phyloP scores from a whole-genome alignment of 2,113 vertebrate species.

The Entomyzon cyanotis region DNA sequence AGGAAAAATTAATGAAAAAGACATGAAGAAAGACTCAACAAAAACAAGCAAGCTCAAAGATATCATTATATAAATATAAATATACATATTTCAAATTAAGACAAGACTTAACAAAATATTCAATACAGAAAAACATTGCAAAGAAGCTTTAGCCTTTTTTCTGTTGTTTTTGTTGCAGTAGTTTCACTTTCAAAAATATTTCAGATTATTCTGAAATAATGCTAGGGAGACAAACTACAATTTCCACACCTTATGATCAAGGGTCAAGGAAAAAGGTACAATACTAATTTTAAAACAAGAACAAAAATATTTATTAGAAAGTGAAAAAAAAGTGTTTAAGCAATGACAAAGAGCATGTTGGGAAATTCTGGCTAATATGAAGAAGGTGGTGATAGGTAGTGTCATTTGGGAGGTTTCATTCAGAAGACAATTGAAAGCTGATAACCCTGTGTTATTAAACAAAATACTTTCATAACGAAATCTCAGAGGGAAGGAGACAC shows the following conservation, averaged over 20 bases:
- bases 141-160: background rate
- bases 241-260: background rate
- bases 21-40: background rate
- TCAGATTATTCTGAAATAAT: background rate
- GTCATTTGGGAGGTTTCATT: constrained; percentile 6
- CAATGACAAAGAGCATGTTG: background rate
- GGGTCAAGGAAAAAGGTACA: background rate
- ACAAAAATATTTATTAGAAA: background rate
- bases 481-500: constrained; percentile 22
- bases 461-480: constrained; percentile 8
- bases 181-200: background rate
- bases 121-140: background rate
- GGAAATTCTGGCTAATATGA: background rate
- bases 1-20: background rate
- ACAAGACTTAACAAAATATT: background rate
- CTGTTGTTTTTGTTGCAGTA: background rate
- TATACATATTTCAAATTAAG: background rate
- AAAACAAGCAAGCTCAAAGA: background rate
- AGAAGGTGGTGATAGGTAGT: background rate
- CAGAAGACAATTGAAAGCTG: background rate
- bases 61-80: background rate
- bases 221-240: background rate
- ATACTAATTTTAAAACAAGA: background rate
- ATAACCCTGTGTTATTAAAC: constrained; percentile 13
- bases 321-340: background rate